Evolutionary conservation across 2,113 vertebrate species (phyloP).

Genomic region (Heteronetta atricapilla): DNA sequence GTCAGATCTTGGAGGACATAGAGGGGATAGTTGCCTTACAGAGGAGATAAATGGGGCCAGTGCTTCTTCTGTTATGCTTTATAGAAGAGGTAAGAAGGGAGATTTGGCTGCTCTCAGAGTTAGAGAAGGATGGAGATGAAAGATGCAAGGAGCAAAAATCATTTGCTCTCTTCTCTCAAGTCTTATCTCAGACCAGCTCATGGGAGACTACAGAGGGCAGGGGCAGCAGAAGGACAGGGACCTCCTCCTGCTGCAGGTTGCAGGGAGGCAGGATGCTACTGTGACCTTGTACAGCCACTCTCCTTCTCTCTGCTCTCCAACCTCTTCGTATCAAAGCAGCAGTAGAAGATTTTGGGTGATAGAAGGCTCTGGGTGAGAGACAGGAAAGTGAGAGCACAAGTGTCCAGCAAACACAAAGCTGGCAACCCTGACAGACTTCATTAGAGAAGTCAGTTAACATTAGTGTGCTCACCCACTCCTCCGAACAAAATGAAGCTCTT

Average conservation of each 20-base stretch:
- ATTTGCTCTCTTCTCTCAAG: background rate
- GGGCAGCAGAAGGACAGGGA: background rate
- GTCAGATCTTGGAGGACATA: background rate
- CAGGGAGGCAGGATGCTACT: background rate
- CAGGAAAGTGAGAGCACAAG: background rate
- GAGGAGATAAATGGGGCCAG: background rate
- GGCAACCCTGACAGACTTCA: background rate
- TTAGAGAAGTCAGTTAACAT: background rate
- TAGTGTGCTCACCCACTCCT: no score
- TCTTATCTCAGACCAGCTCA: background rate
- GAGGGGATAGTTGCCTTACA: background rate
- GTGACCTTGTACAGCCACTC: no score
- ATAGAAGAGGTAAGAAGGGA: background rate
- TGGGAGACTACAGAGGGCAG: background rate
- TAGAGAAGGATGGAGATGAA: background rate
- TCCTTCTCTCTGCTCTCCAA: background rate
- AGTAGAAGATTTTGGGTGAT: no score
- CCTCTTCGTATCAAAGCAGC: background rate
- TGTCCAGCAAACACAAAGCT: background rate
- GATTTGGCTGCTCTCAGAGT: background rate
- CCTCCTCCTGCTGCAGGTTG: background rate
- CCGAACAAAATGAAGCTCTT: background rate
- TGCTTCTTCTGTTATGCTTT: background rate
- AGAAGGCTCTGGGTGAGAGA: accelerated
- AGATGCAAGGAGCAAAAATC: no score